These are phyloP conservation scores for Sanderia malayensis DNA, from an alignment of 30 jellyfish, hydroid and myxozoan genomes.

Conservation along the genomic window DNA sequence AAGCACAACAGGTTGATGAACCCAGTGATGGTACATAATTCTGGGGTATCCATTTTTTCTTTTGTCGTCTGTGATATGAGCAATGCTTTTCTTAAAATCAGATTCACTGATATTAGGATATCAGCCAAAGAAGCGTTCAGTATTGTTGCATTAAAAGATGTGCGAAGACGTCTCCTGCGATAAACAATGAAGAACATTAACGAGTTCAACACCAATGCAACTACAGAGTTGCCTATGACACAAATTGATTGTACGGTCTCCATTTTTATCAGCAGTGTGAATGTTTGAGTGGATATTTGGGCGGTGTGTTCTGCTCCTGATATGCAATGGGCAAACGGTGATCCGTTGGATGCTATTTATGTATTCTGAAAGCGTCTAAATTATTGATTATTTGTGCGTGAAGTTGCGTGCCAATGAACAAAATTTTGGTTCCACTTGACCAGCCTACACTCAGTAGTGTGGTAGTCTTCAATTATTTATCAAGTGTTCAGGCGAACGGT, in stretches of 20 bases:
- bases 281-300: no score
- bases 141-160: slow-evolving; percentile 55
- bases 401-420: no score
- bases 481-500: no score
- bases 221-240: slow-evolving; percentile 26
- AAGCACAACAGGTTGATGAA: slow-evolving; percentile 51
- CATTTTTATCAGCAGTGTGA: not conserved
- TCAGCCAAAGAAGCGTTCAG: slow-evolving; percentile 55
- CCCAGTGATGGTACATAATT: slow-evolving; percentile 45
- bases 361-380: no score
- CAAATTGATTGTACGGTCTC: slow-evolving; percentile 17
- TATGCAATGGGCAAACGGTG: no score
- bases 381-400: no score
- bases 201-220: slow-evolving; percentile 28
- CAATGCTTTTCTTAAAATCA: slow-evolving; percentile 6
- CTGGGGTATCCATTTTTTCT: not conserved
- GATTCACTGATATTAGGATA: slow-evolving; percentile 51
- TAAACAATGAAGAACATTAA: slow-evolving; percentile 29
- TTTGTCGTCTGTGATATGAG: not conserved
- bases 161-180: slow-evolving; percentile 34
- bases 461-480: no score
- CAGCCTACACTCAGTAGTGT: no score
- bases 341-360: no score
- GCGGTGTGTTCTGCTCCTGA: no score
- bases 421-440: no score